A percentile compares a stretch with the other conserved stretches of the same genome.
These are phyloP conservation scores for Calosoma granatense DNA, from an alignment of 1,140 invertebrate species.

Conservation along the genomic window DNA sequence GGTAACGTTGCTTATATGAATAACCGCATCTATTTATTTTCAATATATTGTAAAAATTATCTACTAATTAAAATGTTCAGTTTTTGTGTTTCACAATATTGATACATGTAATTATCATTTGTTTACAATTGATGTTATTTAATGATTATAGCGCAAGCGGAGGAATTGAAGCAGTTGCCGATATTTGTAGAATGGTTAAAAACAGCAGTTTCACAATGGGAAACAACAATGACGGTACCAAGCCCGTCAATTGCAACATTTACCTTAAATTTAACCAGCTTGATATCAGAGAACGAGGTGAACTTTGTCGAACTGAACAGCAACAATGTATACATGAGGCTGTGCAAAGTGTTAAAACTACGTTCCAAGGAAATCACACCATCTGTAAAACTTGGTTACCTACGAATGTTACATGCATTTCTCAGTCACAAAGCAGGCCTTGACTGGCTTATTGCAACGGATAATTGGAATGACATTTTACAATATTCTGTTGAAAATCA, in stretches of 20 bases:
- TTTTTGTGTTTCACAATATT: conserved; percentile 22
- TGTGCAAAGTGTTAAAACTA: conserved; percentile 31
- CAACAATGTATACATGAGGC: conserved; percentile 32
- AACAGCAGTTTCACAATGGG: conserved; percentile 20
- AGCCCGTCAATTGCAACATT: conserved; percentile 36
- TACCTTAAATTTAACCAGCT: conserved; percentile 36
- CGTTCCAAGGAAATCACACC: conserved; percentile 32
- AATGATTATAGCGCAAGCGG: conserved; percentile 14
- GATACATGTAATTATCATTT: conserved; percentile 23
- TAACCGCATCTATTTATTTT: not conserved
- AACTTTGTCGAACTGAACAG: conserved; percentile 31
- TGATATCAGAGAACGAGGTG: conserved; percentile 34
- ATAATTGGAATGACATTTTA: conserved; percentile 43
- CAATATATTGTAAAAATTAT: not conserved
- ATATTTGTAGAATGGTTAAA: conserved; percentile 22
- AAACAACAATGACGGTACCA: conserved; percentile 21
- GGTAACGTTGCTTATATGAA: not conserved
- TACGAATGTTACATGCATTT: conserved; percentile 43
- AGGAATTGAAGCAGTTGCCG: conserved; percentile 11
- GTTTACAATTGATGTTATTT: conserved; percentile 17
- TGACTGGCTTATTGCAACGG: conserved; percentile 41
- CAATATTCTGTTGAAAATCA: conserved; percentile 45
- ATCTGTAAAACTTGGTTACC: conserved; percentile 48
- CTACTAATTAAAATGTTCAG: not conserved
- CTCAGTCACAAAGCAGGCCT: conserved; percentile 42